A percentile compares a stretch with the other conserved stretches of the same genome.
Evolutionary conservation across 2,797 vertebrate genomes (phyloP).

Genomic region (Brotula barbata): DNA sequence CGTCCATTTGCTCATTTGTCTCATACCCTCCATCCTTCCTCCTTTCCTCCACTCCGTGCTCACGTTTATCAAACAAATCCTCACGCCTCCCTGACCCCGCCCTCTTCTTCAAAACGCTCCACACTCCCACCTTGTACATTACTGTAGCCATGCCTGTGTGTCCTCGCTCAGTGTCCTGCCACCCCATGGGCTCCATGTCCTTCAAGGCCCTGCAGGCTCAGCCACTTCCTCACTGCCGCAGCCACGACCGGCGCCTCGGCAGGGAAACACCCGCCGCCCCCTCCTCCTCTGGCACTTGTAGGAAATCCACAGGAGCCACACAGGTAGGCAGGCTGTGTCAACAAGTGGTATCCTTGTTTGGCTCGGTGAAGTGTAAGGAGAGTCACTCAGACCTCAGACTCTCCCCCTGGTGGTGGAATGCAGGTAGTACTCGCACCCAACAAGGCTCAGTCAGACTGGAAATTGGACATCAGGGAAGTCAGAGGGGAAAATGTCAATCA

Average conservation of each 20-base stretch:
- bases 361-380: background rate
- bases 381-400: too few species aligned
- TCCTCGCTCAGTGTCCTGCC: slow-evolving; percentile 99
- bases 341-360: background rate
- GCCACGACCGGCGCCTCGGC: slow-evolving; percentile 69
- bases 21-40: slow-evolving; percentile 15
- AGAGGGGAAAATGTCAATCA: too few species aligned
- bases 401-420: too few species aligned
- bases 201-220: slow-evolving; percentile 87
- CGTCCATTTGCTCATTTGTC: slow-evolving; percentile 60
- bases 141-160: slow-evolving; percentile 94
- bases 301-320: slow-evolving; percentile 78
- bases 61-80: slow-evolving; percentile 30
- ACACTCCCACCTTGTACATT: slow-evolving; percentile 50
- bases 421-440: too few species aligned
- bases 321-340: slow-evolving; percentile 70
- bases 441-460: too few species aligned
- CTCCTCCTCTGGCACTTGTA: slow-evolving; percentile 70
- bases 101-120: slow-evolving; percentile 35
- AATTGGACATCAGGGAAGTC: too few species aligned
- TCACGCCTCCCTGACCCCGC: slow-evolving; percentile 23
- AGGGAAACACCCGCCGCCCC: slow-evolving; percentile 49
- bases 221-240: slow-evolving; percentile 71
- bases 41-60: slow-evolving; percentile 13
- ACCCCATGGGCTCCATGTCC: slow-evolving; percentile 89